A percentile compares a stretch with the other conserved stretches of the same genome.
phyloP scores from a whole-genome alignment of 2,888 invertebrate species.

The Sphaerophoria taeniata region DNA sequence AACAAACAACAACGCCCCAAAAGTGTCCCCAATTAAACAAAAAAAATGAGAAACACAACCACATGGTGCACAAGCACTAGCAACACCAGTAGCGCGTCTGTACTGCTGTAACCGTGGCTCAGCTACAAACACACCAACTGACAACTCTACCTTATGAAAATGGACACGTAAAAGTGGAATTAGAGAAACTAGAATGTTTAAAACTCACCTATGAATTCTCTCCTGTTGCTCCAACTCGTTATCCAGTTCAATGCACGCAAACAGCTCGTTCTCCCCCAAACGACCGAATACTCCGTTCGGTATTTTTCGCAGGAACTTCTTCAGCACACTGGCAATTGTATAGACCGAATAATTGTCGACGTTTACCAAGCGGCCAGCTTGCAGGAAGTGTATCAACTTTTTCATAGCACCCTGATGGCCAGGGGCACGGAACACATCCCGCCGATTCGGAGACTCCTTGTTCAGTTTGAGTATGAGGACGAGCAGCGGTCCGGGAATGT shows the following conservation, averaged over 20 bases:
- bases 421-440: conserved; percentile 97
- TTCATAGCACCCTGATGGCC: conserved; percentile 98
- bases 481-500: conserved; percentile 95
- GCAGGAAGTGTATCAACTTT: conserved; percentile 94
- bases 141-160: no score
- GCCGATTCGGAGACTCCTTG: conserved; percentile 96
- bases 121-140: background rate
- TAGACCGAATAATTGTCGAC: conserved; percentile 98
- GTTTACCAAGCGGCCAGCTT: conserved; percentile 94
- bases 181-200: conserved; percentile 22
- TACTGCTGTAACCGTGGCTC: background rate
- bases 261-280: conserved; percentile 94
- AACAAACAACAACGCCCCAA: conserved; percentile 56
- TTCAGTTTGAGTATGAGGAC: conserved; percentile 96
- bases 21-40: conserved; percentile 51
- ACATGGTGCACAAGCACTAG: conserved; percentile 13
- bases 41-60: background rate
- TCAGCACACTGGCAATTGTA: conserved; percentile 98
- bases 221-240: conserved; percentile 93
- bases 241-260: conserved; percentile 93
- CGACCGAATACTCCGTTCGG: conserved; percentile 98
- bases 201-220: conserved; percentile 93
- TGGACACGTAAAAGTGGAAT: conserved; percentile 1
- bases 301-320: conserved; percentile 98
- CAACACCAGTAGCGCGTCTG: background rate